Evolutionary conservation across 2,797 vertebrate species (phyloP).

Genomic region (Pangasius djambal): DNA sequence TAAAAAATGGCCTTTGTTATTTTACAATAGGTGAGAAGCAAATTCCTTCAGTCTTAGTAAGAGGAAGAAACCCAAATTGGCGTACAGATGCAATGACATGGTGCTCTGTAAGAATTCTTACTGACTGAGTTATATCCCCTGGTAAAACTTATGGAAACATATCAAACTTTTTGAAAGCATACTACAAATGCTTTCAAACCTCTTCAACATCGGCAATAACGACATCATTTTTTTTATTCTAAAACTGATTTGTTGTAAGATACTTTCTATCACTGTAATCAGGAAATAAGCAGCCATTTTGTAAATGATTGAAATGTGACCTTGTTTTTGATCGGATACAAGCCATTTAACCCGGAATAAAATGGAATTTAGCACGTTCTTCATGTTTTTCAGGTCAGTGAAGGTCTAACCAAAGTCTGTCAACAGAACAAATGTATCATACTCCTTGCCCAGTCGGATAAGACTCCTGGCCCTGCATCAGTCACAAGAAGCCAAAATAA

Average conservation of each 20-base stretch:
- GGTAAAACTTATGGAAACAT: conserved; percentile 47
- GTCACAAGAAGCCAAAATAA: conserved; percentile 63
- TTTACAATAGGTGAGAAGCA: conserved; percentile 71
- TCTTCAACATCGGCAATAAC: background rate
- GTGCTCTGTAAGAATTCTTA: conserved; percentile 63
- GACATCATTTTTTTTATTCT: background rate
- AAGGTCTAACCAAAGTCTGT: conserved; percentile 15
- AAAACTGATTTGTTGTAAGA: background rate
- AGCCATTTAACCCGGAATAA: background rate
- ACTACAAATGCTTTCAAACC: background rate
- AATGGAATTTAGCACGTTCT: background rate
- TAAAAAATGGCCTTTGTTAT: conserved; percentile 67
- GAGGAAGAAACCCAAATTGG: conserved; percentile 61
- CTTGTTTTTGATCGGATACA: background rate
- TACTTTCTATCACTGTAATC: background rate
- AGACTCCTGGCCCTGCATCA: conserved; percentile 45
- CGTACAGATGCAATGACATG: conserved; percentile 58
- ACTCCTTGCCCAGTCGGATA: conserved; percentile 11
- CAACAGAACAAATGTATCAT: conserved; percentile 31
- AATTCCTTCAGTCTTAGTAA: conserved; percentile 77
- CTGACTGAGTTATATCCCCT: conserved; percentile 56
- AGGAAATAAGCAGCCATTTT: background rate
- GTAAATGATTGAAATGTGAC: background rate
- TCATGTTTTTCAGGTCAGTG: conserved; percentile 4
- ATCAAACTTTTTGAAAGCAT: background rate